Evolutionary conservation across 2,888 invertebrate genomes (phyloP), one percentile per base, ranked within the genome.

Genomic region (Malachius bipustulatus): DNA sequence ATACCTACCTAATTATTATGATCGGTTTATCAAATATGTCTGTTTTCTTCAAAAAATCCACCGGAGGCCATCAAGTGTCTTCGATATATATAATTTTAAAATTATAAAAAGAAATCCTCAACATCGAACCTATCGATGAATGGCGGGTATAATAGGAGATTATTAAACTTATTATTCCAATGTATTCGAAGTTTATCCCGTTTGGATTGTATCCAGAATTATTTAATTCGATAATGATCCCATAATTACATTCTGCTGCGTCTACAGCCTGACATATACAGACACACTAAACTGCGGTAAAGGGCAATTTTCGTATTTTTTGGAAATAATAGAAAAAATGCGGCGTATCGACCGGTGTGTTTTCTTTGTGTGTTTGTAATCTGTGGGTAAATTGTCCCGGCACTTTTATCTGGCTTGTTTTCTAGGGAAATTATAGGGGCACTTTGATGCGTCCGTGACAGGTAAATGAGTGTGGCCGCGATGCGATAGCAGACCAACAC

Each of bases 391-490:
- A 57, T 57, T 52, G 56, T 56, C 54, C 54, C 39, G 54, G n/a
- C n/a, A n/a, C 47, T 52, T 52, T 54, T 52, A 52, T 51, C 51
- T 46, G 49, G 49, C 49, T 49, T 45, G 52, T 55, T 56, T n/a
- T 50, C 47, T 48, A 56, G 48, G 49, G 43, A 55, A 60, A 59
- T 60, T 59, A 60, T 56, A 60, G 60, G 57, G 54, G 55, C 52
- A 46, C 49, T 51, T 55, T 60, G 60, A 60, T 51, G 54, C 49
- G 54, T 43, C 57, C 47, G 55, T 60, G 60, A 60, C 60, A 59
- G 59, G 50, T 47, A 59, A 59, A 60, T 60, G 54, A 55, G 56
- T 42, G 47, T 39, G 38, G 39, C 29, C 32, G 43, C 44, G 46
- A 47, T 47, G 41, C 40, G 48, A 48, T 49, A 47, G 47, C 47